Base-by-base conservation (phyloP, 2,797 vertebrate species). In the Triplophysa bombifrons region DNA sequence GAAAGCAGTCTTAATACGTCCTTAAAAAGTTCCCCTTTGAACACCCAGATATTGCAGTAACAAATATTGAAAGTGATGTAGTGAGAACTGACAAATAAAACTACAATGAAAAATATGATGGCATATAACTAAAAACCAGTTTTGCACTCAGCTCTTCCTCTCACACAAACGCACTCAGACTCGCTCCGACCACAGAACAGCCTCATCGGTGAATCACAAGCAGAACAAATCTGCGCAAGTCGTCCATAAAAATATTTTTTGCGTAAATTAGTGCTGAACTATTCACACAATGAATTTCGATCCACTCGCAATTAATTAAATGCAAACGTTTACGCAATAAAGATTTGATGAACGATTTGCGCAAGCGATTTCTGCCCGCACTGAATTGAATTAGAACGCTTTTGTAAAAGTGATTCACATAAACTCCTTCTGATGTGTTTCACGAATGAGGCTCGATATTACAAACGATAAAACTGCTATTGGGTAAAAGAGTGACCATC, bases 11-110 rank as follows among this genome's bases (percentile, higher is more conserved):
- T 87, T 91, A 90, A 92, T 88, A 88, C 86, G 82, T 68, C 68
- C 82, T 82, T 78, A 61, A 82, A 10, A 81, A 70, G 48, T 64
- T 80, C 60, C 74, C 74, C 76, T 76, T 69, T 82, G 63, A 84
- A 86, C 86, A 85, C 85, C 87, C 83, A 87, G 76, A 85, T 83
- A 88, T 85, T 83, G 89, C 89, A 92, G 92, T 92, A 93, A 93
- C 91, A 85, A 83, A 86, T 87, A 83, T 75, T 83, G 71, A 71
- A 83, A 83, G 60, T 85, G 87, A 85, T 87, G 86, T 90, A 88
- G 88, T 89, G 87, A 90, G 89, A 89, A 38, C 25, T 56, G 20
- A 56, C 51, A 69, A 60, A 69, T 38, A 73, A 74, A 82, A 58
- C 13, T n/a, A 53, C 51, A 77, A 87, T 80, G 81, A 87, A 86